Evolutionary conservation across 2,888 invertebrate species (phyloP), one percentile per base, ranked within the genome.

Genomic region (Meghimatium bilineatum): DNA sequence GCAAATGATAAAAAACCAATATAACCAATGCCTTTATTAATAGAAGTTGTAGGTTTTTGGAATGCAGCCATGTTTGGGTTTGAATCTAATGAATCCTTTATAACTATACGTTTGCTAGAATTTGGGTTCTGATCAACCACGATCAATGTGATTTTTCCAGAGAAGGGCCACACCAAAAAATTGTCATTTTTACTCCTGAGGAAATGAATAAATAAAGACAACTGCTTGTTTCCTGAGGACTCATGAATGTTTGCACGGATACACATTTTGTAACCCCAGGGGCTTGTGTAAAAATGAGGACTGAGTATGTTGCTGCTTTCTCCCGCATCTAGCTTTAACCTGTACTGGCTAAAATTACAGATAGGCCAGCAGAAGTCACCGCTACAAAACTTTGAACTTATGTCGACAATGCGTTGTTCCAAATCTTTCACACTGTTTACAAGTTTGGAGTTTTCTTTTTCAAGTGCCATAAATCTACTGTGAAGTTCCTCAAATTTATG

Each of bases 111-210:
- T 38, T 88, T 78, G 79, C 89, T 96, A 6, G 96, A 95, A 8
- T 86, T 86, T 36, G 90, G 89, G 10, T 95, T 95, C 88, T 93
- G 92, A 89, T 94, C 92, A 76, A 93, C 94, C 91, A 95, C 94
- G 94, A 56, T 95, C 95, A 93, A 97, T 95, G 82, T 95, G 85
- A 98, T 96, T 85, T 96, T 95, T 0, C 98, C 98, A 91, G 95
- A 85, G 94, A 98, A 98, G 0, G 98, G 98, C 98, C 98, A 98
- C 79, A 96, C 96, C 66, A 98, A 94, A 85, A 96, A 95, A 87
- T 96, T 96, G 93, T 98, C 98, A 93, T 97, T 96, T 71, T 97
- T 97, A 0, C 97, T 96, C 92, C 96, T 96, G 97, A 97, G 97
- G 75, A 97, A 95, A 93, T 98, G 98, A 38, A 98, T 95, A 93